Conservation (phyloP, 2,113 vertebrate species). For the Dromas ardeola region DNA sequence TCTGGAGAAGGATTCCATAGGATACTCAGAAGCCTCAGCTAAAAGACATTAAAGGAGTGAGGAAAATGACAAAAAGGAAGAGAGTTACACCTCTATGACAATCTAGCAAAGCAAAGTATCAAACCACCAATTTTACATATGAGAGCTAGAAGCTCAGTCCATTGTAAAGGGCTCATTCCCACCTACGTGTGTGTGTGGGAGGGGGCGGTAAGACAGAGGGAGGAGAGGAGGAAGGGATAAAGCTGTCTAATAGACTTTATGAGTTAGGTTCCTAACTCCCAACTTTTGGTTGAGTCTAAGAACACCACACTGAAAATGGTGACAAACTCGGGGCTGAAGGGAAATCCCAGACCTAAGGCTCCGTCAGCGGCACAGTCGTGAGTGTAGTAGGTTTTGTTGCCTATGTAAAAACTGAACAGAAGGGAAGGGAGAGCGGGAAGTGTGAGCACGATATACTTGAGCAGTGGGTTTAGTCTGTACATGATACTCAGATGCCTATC, state of each 20-base stretch:
- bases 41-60: background rate
- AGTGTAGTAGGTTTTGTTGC: background rate
- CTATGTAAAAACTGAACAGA: background rate
- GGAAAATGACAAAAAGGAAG: background rate
- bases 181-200: no score
- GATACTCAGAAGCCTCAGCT: background rate
- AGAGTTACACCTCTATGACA: background rate
- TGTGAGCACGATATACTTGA: background rate
- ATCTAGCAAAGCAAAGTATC: background rate
- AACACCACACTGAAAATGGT: background rate
- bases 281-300: background rate
- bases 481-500: background rate
- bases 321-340: background rate
- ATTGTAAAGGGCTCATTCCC: background rate
- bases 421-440: background rate
- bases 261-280: background rate
- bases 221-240: background rate
- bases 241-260: background rate
- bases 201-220: accelerated
- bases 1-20: background rate
- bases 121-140: accelerated
- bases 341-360: background rate
- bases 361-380: accelerated
- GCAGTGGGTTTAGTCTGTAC: background rate
- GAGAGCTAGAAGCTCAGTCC: background rate